Evolutionary conservation across 2,888 invertebrate species (phyloP), one percentile per base, ranked within the genome.

Genomic region (Papilio protenor): DNA sequence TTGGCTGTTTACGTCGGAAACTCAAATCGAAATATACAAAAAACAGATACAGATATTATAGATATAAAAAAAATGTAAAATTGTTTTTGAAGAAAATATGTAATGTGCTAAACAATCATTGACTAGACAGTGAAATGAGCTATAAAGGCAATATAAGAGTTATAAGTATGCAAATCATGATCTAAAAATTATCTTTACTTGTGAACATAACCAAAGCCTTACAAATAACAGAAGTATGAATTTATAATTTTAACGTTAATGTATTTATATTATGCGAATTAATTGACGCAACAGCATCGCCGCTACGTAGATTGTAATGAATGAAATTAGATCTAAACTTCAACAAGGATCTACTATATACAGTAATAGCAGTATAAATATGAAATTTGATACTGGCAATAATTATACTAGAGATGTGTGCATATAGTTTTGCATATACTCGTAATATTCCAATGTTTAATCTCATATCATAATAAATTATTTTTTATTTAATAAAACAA

Each of bases 311-410:
- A 27, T 61, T 1, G 6, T 61, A 61, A 12, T 61, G 27, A 61
- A 66, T 66, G 66, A 66, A 66, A 66, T 66, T 66, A 40, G 66
- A 66, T 66, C 66, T n/a, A n/a, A 16, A 66, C 40, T 18, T n/a
- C 4, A n/a, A 33, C 40, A 66, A 66, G 18, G 40, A 66, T n/a
- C n/a, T n/a, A n/a, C n/a, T n/a, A n/a, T 18, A 40, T 66, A 66
- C n/a, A 33, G n/a, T n/a, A n/a, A 64, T 27, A 66, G 16, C 11
- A 40, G 40, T 40, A 40, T 66, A 11, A n/a, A 40, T 2, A 11
- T 18, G 66, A 40, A 40, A 66, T 40, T 66, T n/a, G 40, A 66
- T 66, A 66, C 40, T 10, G 1, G 66, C 64, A 64, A 33, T 40
- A 66, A 66, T 40, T n/a, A n/a, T 66, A 40, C 33, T 40, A 66